Base-by-base conservation (phyloP, 2,888 invertebrate genomes). In the Morpho achilles region DNA sequence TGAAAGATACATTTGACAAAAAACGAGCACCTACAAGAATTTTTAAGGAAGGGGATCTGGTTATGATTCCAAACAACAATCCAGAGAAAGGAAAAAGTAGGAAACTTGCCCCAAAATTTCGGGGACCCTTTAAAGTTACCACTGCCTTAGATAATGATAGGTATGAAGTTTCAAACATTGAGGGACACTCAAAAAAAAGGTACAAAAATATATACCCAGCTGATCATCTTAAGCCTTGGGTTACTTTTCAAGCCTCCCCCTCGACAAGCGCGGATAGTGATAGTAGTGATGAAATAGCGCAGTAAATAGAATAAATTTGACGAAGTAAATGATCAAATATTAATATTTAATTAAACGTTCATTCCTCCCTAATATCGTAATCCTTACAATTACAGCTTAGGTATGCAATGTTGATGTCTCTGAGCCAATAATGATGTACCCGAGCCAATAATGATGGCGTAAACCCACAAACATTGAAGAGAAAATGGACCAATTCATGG, bases 151-250 rank as follows among this genome's bases (percentile, higher is more conserved):
- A 58, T n/a, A 60, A 68, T 7, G 68, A 66, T 9, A 48, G 65
- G 7, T 67, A 66, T 55, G 61, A 66, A 55, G 52, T 68, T 22
- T 59, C 59, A 4, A 64, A 57, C 45, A 63, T 64, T 7, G 45
- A 54, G 8, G 63, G 60, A 1, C 53, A 49, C 16, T 23, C 53
- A 1, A 16, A 45, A 40, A 43, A 48, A 9, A 49, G 44, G 9
- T 56, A 60, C 22, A 60, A 53, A 42, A 60, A 53, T 22, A 50
- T 60, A 9, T 60, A 50, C 22, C 50, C 60, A 0, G 60, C 53
- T 5, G 60, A 60, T 53, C 45, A 53, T 7, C 32, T 60, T 0
- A 60, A 60, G 32, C 51, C 42, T 5, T 59, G 59, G 59, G 44
- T 59, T 8, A 52, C 51, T 8, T 56, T 57, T 10, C 32, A n/a